These are phyloP conservation scores for Brachyopa scutellaris DNA, from an alignment of 2,888 invertebrate species.

Conservation along the genomic window DNA sequence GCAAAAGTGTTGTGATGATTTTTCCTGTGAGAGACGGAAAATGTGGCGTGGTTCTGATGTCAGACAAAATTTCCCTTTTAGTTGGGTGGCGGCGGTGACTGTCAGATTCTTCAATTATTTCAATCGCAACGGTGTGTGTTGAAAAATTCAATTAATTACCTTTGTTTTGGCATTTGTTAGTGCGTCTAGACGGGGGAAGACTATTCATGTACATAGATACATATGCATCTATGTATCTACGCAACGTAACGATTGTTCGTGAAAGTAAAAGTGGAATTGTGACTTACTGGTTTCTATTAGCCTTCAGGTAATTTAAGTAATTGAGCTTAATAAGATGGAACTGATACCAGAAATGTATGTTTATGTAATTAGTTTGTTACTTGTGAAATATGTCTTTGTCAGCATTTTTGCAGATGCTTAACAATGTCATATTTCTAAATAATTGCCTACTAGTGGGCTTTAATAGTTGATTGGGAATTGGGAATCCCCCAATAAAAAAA, in stretches of 20 bases:
- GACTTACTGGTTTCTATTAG: constrained; percentile 15
- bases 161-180: constrained; percentile 7
- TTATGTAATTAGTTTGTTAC: too few relatives aligned
- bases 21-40: constrained; percentile 9
- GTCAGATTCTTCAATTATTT: constrained; percentile 29
- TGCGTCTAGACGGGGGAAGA: constrained; percentile 26
- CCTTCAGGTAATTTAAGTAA: constrained; percentile 9
- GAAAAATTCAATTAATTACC: constrained; percentile 13
- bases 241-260: neutral
- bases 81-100: constrained; percentile 30
- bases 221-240: too few relatives aligned
- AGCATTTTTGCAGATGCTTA: too few relatives aligned
- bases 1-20: constrained; percentile 8
- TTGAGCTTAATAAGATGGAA: constrained; percentile 8
- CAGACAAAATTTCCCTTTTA: constrained; percentile 38
- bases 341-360: neutral
- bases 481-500: too few relatives aligned
- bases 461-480: too few relatives aligned
- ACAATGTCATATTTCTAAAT: too few relatives aligned
- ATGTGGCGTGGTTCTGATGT: neutral
- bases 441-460: too few relatives aligned
- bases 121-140: neutral
- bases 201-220: too few relatives aligned
- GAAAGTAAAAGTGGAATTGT: constrained; percentile 65
- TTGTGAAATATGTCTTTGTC: too few relatives aligned